Base-by-base conservation (phyloP, 2,797 vertebrate species). In the Tamandua tetradactyla region DNA sequence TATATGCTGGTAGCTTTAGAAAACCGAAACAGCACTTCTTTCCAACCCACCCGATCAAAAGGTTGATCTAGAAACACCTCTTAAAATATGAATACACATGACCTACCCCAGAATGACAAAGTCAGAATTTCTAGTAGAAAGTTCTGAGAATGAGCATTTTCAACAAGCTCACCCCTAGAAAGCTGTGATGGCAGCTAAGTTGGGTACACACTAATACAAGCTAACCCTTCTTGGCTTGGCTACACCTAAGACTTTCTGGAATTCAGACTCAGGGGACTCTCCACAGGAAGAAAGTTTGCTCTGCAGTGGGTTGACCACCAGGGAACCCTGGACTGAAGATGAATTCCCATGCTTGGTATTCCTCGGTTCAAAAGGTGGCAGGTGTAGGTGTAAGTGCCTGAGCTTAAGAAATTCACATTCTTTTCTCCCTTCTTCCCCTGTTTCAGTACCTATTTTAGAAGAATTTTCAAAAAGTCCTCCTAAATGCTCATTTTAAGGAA, bases 401-500 rank as follows among this genome's bases (percentile, higher is more conserved):
- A 93, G 69, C 40, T 64, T 78, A 66, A 69, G 44, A 52, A 75
- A 80, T 47, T 79, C 23, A n/a, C 59, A 47, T 75, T 32, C 42
- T 61, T 81, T 52, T 37, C 64, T 78, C 22, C 20, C 30, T n/a
- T 42, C 71, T 83, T 55, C 52, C 25, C 40, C 69, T 75, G 57
- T 5, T 40, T 52, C 71, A 79, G 44, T n/a, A 87, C 52, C 92
- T 66, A 76, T 92, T 87, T 90, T 61, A 87, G 92, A 74, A 94
- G 71, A 72, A 86, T 96, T 86, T 94, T 89, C 83, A 74, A 86
- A 92, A 86, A 55, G 49, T 13, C 32, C 14, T 93, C 75, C 76
- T 72, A 79, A 86, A 88, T 81, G 62, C 27, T 86, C 94, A 95
- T 95, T 96, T 75, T 89, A 95, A 97, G 66, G 49, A 47, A 14